These are phyloP conservation scores for Gryllus longicercus DNA, from an alignment of 2,888 invertebrate species.

Conservation along the genomic window DNA sequence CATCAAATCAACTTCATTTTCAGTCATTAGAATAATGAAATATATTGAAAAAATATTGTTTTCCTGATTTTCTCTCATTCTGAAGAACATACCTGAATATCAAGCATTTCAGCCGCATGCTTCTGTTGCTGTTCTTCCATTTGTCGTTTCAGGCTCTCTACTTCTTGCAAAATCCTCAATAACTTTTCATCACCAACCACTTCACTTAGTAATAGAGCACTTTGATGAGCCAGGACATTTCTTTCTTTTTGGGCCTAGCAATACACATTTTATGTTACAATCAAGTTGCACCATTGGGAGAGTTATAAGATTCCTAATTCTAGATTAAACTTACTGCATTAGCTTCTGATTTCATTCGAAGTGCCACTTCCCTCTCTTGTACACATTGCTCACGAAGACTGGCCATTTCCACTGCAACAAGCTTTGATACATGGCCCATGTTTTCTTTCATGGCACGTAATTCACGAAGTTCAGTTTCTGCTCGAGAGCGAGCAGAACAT, in stretches of 20 bases:
- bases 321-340: conserved; percentile 44
- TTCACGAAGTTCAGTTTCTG: conserved; percentile 44
- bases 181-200: conserved; percentile 55
- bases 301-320: background rate
- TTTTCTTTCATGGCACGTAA: conserved; percentile 53
- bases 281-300: background rate
- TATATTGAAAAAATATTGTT: background rate
- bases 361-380: conserved; percentile 57
- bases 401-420: conserved; percentile 63
- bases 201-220: conserved; percentile 61
- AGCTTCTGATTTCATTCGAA: conserved; percentile 47
- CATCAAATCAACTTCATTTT: background rate
- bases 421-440: conserved; percentile 61
- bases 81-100: conserved; percentile 53
- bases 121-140: conserved; percentile 59
- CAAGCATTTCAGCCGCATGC: conserved; percentile 56
- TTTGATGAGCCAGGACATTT: conserved; percentile 65
- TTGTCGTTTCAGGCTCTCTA: conserved; percentile 59
- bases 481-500: conserved; percentile 35
- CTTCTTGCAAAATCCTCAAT: conserved; percentile 57
- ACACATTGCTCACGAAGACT: conserved; percentile 61
- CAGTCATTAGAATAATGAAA: background rate
- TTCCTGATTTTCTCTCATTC: background rate
- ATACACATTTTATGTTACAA: too few species aligned
- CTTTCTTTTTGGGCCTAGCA: conserved; percentile 59